phyloP scores from a whole-genome alignment of 2,113 vertebrate genomes.

The Lophius piscatorius region DNA sequence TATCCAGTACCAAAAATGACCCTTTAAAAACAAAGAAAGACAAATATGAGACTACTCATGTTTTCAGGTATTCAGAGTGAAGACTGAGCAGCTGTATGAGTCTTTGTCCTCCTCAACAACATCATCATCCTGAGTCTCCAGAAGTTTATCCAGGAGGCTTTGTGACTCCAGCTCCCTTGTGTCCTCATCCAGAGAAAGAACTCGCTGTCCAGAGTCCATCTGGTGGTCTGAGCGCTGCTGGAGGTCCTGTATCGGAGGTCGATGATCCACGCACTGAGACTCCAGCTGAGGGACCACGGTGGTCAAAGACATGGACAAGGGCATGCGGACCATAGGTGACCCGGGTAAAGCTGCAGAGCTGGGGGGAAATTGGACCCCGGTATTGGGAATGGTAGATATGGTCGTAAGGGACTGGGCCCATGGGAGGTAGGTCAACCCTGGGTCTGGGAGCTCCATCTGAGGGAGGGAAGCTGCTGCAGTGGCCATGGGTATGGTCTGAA shows the following conservation, averaged over 20 bases:
- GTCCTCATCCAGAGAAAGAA: constrained; percentile 67
- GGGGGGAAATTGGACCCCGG: constrained; percentile 83
- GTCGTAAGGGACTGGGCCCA: constrained; percentile 90
- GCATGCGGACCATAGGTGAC: constrained; percentile 85
- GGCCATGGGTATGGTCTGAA: constrained; percentile 83
- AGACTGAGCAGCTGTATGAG: constrained; percentile 81
- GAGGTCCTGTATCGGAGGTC: constrained; percentile 77
- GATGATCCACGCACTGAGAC: constrained; percentile 78
- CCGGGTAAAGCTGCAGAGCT: constrained; percentile 77
- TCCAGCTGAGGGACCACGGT: constrained; percentile 81
- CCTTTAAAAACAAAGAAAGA: background rate
- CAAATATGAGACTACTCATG: background rate
- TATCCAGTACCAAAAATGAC: too few relatives aligned
- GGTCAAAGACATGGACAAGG: constrained; percentile 77
- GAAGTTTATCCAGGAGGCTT: constrained; percentile 89
- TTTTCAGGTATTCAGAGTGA: constrained; percentile 81
- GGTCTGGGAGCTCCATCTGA: constrained; percentile 86
- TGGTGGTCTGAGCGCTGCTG: constrained; percentile 35
- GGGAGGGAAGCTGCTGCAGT: constrained; percentile 73
- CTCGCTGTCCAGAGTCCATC: constrained; percentile 72
- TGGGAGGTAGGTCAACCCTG: constrained; percentile 86
- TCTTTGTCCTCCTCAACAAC: constrained; percentile 84
- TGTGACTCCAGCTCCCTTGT: constrained; percentile 59
- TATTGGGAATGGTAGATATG: constrained; percentile 74
- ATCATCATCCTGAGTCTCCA: constrained; percentile 81